phyloP scores from a whole-genome alignment of 1,140 invertebrate species.

The Lucilia cuprina region DNA sequence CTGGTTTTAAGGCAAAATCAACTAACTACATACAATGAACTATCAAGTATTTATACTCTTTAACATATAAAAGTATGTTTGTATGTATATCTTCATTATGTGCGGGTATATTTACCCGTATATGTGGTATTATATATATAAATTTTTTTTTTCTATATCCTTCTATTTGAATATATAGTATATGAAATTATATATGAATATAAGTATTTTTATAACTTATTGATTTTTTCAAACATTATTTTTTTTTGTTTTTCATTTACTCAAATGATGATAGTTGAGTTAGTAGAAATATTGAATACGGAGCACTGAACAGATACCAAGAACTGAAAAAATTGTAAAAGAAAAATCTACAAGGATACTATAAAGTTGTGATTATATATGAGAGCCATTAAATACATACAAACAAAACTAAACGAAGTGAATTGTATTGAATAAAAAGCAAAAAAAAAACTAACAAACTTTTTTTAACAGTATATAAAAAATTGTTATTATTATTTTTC shows the following conservation, averaged over 20 bases:
- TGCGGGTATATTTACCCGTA: neutral
- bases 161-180: too few species aligned
- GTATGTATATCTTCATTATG: too few species aligned
- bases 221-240: neutral
- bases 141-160: neutral
- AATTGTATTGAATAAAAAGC: too few species aligned
- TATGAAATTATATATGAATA: neutral
- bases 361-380: slow-evolving; percentile 12
- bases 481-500: slow-evolving; percentile 4
- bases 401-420: neutral
- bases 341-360: neutral
- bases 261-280: neutral
- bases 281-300: neutral
- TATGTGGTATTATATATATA: neutral
- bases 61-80: too few species aligned
- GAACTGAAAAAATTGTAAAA: neutral
- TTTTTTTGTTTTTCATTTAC: neutral
- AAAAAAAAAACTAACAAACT: too few species aligned
- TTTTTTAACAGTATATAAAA: neutral
- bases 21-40: neutral
- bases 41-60: neutral
- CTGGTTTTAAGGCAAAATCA: neutral
- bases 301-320: neutral
- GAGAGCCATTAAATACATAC: slow-evolving; percentile 2
- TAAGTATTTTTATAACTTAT: slow-evolving; percentile 1